Base-by-base conservation (phyloP, 2,888 invertebrate species). In the Drosophila neotestacea region DNA sequence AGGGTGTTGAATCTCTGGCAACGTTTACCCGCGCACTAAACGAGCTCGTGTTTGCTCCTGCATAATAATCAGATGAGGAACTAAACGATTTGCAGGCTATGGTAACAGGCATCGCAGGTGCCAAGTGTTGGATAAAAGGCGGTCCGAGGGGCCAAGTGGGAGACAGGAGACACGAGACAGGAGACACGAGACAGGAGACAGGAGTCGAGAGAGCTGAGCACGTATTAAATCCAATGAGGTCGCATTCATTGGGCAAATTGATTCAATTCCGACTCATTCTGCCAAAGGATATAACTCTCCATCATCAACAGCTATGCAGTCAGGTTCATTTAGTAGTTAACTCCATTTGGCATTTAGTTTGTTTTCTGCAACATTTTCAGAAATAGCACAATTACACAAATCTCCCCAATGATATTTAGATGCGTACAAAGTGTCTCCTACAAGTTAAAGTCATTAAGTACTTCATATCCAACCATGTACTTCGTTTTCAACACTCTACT, bases 141-240 rank as follows among this genome's bases (percentile, higher is more conserved):
- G 32, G 44, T n/a, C 30, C 41, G 6, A 55, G 42, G 34, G 16
- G 34, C 42, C 42, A 44, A 36, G 22, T 36, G 27, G 16, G 32
- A 59, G 64, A 55, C 7, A 36, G 32, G 27, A 47, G 47, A 28
- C 22, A 30, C 30, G 30, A 41, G 11, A 7, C 34, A 13, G 6
- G n/a, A 28, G 13, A 38, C 22, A 22, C 30, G 30, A 41, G 11
- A 7, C 34, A 13, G 6, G n/a, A 28, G 13, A 38, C 22, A 22
- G 22, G 51, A 11, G 38, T 11, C 38, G 58, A 47, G 44, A 55
- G 52, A 54, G 42, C 59, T 47, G 66, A 72, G 72, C 84, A 86
- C 83, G 86, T 83, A 83, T 86, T 78, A 84, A 83, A 81, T 78
- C 84, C 81, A 86, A 86, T 83, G 81, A 84, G 76, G 81, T 83